Conservation (phyloP, 1,140 invertebrate genomes). For the Neocloeon triangulifer region DNA sequence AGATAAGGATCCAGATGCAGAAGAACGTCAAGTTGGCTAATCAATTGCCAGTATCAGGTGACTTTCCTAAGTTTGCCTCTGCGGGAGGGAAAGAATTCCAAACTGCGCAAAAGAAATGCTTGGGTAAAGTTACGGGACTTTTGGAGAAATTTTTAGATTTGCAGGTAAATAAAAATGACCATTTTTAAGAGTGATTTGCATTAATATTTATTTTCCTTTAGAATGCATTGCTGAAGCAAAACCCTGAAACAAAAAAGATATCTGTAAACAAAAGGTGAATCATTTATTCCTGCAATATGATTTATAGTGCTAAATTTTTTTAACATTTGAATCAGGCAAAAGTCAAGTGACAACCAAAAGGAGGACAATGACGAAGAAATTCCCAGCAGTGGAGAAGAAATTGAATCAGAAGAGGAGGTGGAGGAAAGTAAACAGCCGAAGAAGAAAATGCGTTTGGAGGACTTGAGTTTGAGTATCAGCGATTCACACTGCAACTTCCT, state of each 20-base stretch:
- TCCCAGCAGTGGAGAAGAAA: constrained; percentile 9
- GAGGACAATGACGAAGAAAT: constrained; percentile 11
- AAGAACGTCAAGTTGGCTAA: constrained; percentile 50
- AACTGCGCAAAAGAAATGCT: constrained; percentile 13
- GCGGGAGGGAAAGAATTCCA: constrained; percentile 23
- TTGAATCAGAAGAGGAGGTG: constrained; percentile 6
- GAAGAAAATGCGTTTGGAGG: constrained; percentile 36
- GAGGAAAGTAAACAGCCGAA: constrained; percentile 20
- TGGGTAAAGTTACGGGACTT: too few relatives aligned
- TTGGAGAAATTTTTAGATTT: too few relatives aligned
- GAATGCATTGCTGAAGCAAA: constrained; percentile 19
- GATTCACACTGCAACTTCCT: constrained; percentile 36
- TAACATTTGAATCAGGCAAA: too few relatives aligned
- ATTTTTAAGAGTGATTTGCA: too few relatives aligned
- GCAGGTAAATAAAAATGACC: too few relatives aligned
- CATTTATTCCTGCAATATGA: not conserved
- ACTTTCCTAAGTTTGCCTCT: constrained; percentile 22
- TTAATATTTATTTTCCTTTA: too few relatives aligned
- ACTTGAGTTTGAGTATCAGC: constrained; percentile 32
- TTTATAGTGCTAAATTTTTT: too few relatives aligned
- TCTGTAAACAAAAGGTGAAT: constrained; percentile 10
- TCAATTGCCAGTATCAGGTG: constrained; percentile 42
- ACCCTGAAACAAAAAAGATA: constrained; percentile 35
- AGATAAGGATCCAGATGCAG: constrained; percentile 65
- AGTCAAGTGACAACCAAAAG: too few relatives aligned